phyloP scores from a whole-genome alignment of 2,113 vertebrate species.

The Pachycephala philippinensis region DNA sequence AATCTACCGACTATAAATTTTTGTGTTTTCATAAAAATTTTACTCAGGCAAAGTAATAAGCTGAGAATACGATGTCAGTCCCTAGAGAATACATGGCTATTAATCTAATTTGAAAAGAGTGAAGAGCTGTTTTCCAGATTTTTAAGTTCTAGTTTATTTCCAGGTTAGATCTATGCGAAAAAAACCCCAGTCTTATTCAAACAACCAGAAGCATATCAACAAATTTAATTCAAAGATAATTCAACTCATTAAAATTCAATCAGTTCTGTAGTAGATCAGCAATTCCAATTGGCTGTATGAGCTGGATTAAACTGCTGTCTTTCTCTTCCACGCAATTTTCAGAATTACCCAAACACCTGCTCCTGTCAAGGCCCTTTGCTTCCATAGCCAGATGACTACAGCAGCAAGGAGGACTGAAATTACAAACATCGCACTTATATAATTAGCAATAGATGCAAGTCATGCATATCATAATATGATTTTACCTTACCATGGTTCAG shows the following conservation, averaged over 20 bases:
- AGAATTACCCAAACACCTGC: slow-evolving; percentile 27
- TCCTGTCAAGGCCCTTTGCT: neutral
- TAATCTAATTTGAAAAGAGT: neutral
- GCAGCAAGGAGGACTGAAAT: neutral
- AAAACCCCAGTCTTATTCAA: neutral
- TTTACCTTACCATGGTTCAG: neutral
- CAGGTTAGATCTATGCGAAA: neutral
- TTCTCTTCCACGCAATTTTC: neutral
- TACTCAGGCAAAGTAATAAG: neutral
- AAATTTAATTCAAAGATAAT: neutral
- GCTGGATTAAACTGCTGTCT: neutral
- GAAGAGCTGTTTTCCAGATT: neutral
- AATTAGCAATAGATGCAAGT: neutral
- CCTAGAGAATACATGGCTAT: neutral
- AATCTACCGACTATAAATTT: neutral
- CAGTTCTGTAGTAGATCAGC: neutral
- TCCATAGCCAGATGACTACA: neutral
- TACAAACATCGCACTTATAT: neutral
- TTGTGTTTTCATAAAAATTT: neutral
- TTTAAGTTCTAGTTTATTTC: neutral
- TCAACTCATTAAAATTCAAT: slow-evolving; percentile 40
- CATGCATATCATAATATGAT: neutral
- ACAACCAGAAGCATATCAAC: neutral
- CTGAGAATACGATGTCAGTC: neutral
- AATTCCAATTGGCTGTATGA: neutral